Percentiles rank a stretch among this genome's conserved stretches.
phyloP scores from a whole-genome alignment of 2,888 invertebrate species.

The Sepiola atlantica region DNA sequence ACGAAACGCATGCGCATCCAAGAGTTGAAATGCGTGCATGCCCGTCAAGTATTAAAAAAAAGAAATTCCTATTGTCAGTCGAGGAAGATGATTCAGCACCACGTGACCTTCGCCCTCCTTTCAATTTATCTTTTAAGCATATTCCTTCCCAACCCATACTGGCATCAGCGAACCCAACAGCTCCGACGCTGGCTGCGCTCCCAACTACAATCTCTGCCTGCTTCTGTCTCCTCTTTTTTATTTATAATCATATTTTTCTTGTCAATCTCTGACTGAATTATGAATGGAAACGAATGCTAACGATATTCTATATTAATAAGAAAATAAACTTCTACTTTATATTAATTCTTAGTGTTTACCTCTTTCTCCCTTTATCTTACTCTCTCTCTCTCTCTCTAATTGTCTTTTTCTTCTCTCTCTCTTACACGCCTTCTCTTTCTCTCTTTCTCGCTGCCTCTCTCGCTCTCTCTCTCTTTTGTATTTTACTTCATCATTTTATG shows the following conservation, averaged over 20 bases:
- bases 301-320: not conserved
- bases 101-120: slow-evolving; percentile 32
- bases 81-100: not conserved
- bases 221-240: too few species aligned
- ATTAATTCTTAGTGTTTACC: not conserved
- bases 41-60: not conserved
- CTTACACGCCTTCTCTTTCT: too few species aligned
- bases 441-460: too few species aligned
- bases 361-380: not conserved
- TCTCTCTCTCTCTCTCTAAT: not conserved
- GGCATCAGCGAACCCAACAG: not conserved
- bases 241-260: not conserved
- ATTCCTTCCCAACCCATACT: not conserved
- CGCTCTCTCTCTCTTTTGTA: too few species aligned
- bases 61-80: not conserved
- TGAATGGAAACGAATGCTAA: not conserved
- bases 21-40: not conserved
- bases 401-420: too few species aligned
- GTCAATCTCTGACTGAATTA: not conserved
- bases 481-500: too few species aligned
- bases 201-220: not conserved
- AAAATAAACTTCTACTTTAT: not conserved
- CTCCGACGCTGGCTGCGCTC: not conserved
- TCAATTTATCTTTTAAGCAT: not conserved
- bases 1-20: not conserved